Evolutionary conservation across 2,113 vertebrate genomes (phyloP).

Genomic region (Silurus asotus): DNA sequence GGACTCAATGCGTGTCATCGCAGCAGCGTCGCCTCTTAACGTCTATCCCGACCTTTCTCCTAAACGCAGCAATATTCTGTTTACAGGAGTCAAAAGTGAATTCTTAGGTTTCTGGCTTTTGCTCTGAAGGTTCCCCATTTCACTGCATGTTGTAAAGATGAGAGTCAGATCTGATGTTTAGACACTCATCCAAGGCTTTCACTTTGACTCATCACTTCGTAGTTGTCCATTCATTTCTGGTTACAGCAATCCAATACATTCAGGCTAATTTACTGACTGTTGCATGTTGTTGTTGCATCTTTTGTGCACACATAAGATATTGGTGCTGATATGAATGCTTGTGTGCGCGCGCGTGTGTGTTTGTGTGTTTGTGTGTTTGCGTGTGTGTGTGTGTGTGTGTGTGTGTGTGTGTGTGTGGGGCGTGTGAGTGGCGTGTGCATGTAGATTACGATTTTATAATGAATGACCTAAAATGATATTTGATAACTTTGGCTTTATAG

Average conservation of each 20-base stretch:
- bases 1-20: background rate
- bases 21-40: background rate
- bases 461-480: too few relatives aligned
- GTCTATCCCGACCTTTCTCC: background rate
- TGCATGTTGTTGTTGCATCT: slow-evolving; percentile 4
- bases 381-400: slow-evolving; percentile 2
- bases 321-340: background rate
- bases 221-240: slow-evolving; percentile 45
- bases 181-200: slow-evolving; percentile 31
- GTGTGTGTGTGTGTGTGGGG: background rate
- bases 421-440: background rate
- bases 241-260: slow-evolving; percentile 13
- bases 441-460: background rate
- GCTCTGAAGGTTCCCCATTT: slow-evolving; percentile 7
- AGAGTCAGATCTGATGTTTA: slow-evolving; percentile 24
- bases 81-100: background rate
- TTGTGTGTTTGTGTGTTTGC: too few relatives aligned
- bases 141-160: slow-evolving; percentile 4
- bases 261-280: slow-evolving; percentile 25
- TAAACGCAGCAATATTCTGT: background rate
- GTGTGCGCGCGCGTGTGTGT: background rate
- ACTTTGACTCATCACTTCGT: slow-evolving; percentile 44
- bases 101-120: slow-evolving; percentile 10
- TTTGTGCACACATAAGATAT: background rate
- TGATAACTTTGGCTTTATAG: too few relatives aligned